phyloP scores from a whole-genome alignment of 2,888 invertebrate genomes.

The Xanthorhoe spadicearia region DNA sequence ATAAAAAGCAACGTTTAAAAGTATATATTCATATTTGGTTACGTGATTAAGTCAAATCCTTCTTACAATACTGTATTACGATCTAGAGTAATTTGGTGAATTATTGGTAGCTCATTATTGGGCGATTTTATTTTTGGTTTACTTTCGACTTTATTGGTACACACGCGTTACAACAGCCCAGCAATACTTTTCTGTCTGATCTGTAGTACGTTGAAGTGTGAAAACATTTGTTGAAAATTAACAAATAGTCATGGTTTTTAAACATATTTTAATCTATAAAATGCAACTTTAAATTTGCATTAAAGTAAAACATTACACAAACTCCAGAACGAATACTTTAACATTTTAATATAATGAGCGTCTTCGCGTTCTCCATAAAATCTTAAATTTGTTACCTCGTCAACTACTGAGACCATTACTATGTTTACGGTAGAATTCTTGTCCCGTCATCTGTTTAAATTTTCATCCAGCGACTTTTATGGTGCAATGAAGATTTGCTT shows the following conservation, averaged over 20 bases:
- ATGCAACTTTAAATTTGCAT: slow-evolving; percentile 3
- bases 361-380: slow-evolving; percentile 24
- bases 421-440: slow-evolving; percentile 45
- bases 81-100: too few relatives aligned
- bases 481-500: slow-evolving; percentile 53
- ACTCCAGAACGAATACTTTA: slow-evolving; percentile 6
- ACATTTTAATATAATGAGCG: slow-evolving; percentile 18
- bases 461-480: slow-evolving; percentile 61
- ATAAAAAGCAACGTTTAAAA: background rate
- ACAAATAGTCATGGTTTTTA: background rate
- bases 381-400: slow-evolving; percentile 24
- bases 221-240: background rate
- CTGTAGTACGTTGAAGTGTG: too few relatives aligned
- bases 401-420: slow-evolving; percentile 45
- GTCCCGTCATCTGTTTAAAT: slow-evolving; percentile 56
- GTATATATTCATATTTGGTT: too few relatives aligned
- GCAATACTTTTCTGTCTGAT: background rate
- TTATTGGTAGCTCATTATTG: too few relatives aligned
- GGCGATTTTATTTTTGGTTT: background rate
- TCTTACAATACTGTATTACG: too few relatives aligned
- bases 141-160: too few relatives aligned
- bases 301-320: slow-evolving; percentile 4
- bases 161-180: too few relatives aligned
- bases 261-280: background rate
- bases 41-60: too few relatives aligned